A percentile compares a stretch with the other conserved stretches of the same genome.
Conservation (phyloP, 2,888 invertebrate genomes). For the Dynastes maya region DNA sequence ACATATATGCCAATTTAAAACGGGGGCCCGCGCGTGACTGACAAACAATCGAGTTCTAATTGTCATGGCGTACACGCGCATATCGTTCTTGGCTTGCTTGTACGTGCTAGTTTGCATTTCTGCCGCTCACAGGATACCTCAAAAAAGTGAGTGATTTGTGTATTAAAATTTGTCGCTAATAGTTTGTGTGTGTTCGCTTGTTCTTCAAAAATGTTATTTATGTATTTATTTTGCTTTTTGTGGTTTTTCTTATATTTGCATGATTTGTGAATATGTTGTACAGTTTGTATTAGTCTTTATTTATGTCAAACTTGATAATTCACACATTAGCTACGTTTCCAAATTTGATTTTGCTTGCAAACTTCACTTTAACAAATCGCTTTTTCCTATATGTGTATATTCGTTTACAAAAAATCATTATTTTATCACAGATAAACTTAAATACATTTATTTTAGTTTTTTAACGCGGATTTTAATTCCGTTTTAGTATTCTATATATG, state of each 20-base stretch:
- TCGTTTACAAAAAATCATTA: too few relatives aligned
- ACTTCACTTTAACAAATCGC: too few relatives aligned
- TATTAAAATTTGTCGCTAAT: not conserved
- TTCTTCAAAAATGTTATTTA: not conserved
- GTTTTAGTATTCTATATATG: too few relatives aligned
- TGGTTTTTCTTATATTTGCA: not conserved
- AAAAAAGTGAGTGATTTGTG: slow-evolving; percentile 32
- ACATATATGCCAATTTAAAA: slow-evolving; percentile 29
- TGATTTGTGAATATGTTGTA: not conserved
- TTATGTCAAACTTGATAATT: too few relatives aligned
- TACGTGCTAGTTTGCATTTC: slow-evolving; percentile 12
- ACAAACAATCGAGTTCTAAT: slow-evolving; percentile 29
- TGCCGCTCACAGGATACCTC: slow-evolving; percentile 2
- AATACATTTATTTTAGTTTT: too few relatives aligned
- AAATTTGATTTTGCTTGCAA: too few relatives aligned
- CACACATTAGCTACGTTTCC: too few relatives aligned
- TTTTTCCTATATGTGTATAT: too few relatives aligned
- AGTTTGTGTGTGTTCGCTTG: not conserved
- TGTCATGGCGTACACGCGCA: slow-evolving; percentile 35
- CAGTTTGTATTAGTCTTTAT: not conserved
- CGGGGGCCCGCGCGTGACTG: not conserved
- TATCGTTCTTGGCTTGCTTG: slow-evolving; percentile 3
- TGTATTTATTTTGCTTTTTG: not conserved
- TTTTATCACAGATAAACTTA: too few relatives aligned
- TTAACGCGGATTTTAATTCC: too few relatives aligned